Conservation (phyloP, 1,140 invertebrate species). For the Listronotus oregonensis region DNA sequence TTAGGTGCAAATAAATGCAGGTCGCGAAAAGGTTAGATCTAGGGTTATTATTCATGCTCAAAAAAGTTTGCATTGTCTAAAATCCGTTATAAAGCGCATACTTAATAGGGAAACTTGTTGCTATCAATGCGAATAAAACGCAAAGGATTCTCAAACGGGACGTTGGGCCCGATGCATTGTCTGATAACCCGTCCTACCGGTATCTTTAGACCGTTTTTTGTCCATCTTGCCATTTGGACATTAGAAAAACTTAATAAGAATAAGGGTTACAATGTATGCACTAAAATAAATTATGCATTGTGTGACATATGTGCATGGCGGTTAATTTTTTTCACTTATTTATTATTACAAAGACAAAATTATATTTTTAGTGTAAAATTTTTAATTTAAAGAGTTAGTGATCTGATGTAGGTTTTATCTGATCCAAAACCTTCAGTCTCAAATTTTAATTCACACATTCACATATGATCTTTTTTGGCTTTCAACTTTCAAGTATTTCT, state of each 20-base stretch:
- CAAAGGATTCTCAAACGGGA: slow-evolving; percentile 36
- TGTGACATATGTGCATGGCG: not conserved
- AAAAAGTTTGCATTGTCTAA: slow-evolving; percentile 42
- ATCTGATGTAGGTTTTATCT: no score
- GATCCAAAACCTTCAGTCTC: no score
- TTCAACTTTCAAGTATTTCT: no score
- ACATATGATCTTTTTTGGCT: no score
- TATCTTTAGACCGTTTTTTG: slow-evolving; percentile 32
- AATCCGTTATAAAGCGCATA: slow-evolving; percentile 39
- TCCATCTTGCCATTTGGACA: slow-evolving; percentile 43
- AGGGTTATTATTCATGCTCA: slow-evolving; percentile 15
- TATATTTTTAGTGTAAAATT: no score
- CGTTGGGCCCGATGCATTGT: slow-evolving; percentile 36
- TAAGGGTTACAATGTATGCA: slow-evolving; percentile 22
- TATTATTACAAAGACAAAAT: no score
- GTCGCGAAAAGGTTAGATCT: slow-evolving; percentile 14
- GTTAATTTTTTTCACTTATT: not conserved
- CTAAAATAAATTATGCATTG: slow-evolving; percentile 14
- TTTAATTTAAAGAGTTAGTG: no score
- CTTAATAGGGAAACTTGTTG: slow-evolving; percentile 34
- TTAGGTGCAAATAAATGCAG: slow-evolving; percentile 16
- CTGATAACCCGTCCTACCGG: slow-evolving; percentile 41
- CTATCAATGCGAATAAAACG: slow-evolving; percentile 42
- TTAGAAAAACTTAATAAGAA: slow-evolving; percentile 31
- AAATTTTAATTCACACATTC: no score